These are phyloP conservation scores for Ochlodes sylvanus DNA, from an alignment of 2,888 invertebrate genomes.

Conservation along the genomic window DNA sequence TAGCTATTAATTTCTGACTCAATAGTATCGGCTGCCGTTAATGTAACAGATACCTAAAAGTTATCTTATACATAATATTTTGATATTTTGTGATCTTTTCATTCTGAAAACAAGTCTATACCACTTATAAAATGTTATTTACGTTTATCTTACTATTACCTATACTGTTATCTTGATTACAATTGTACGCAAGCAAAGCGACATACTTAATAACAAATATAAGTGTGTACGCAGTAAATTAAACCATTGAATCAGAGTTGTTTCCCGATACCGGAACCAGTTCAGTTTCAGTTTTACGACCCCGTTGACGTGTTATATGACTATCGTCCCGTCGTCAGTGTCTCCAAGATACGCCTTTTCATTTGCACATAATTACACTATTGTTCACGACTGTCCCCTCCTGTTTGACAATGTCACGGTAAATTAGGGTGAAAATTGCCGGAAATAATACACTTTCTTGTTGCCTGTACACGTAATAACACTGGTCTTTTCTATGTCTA, in stretches of 20 bases:
- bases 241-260: neutral
- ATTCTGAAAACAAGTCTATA: too few relatives aligned
- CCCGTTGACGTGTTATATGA: conserved; percentile 38
- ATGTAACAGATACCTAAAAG: too few relatives aligned
- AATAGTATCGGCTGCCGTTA: too few relatives aligned
- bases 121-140: too few relatives aligned
- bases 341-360: conserved; percentile 36
- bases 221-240: conserved; percentile 1
- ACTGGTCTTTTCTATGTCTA: too few relatives aligned
- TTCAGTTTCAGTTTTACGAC: conserved; percentile 16
- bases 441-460: conserved; percentile 35
- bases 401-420: conserved; percentile 30
- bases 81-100: too few relatives aligned
- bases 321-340: conserved; percentile 24
- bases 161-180: too few relatives aligned
- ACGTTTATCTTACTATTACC: too few relatives aligned
- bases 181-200: neutral
- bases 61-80: too few relatives aligned
- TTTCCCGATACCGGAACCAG: conserved; percentile 16
- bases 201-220: neutral
- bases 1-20: too few relatives aligned
- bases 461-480: neutral
- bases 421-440: conserved; percentile 36
- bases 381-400: conserved; percentile 38
- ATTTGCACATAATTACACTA: conserved; percentile 43